Conservation (phyloP, 1,140 invertebrate genomes). For the Prorops nasuta region DNA sequence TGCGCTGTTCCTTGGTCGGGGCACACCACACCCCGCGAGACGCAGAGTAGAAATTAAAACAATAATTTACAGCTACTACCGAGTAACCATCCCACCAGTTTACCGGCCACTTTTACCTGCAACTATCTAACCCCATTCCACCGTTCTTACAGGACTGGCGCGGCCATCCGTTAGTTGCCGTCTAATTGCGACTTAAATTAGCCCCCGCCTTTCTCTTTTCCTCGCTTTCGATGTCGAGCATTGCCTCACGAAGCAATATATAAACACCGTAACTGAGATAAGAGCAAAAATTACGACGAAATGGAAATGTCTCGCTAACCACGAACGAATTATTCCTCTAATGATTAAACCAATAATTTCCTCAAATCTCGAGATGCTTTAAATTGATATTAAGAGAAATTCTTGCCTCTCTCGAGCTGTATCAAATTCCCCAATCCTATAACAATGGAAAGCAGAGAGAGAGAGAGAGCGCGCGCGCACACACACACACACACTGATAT, state of each 20-base stretch:
- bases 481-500: too few species aligned
- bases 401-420: too few species aligned
- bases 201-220: slow-evolving; percentile 8
- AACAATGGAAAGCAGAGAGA: too few species aligned
- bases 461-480: too few species aligned
- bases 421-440: too few species aligned
- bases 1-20: too few species aligned
- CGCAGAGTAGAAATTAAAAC: slow-evolving; percentile 45
- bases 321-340: too few species aligned
- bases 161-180: slow-evolving; percentile 38
- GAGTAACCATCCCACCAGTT: slow-evolving; percentile 17
- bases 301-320: background rate
- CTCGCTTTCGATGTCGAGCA: background rate
- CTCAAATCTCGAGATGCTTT: too few species aligned
- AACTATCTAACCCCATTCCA: background rate
- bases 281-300: background rate
- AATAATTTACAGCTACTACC: slow-evolving; percentile 44
- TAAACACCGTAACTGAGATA: background rate
- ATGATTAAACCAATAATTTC: too few species aligned
- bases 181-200: slow-evolving; percentile 50
- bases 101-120: slow-evolving; percentile 5
- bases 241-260: background rate
- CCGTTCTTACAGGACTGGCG: background rate
- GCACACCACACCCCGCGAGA: too few species aligned
- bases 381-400: too few species aligned